These are phyloP conservation scores for Protomyctophum bolini DNA, from an alignment of 2,113 vertebrate genomes.

Conservation along the genomic window DNA sequence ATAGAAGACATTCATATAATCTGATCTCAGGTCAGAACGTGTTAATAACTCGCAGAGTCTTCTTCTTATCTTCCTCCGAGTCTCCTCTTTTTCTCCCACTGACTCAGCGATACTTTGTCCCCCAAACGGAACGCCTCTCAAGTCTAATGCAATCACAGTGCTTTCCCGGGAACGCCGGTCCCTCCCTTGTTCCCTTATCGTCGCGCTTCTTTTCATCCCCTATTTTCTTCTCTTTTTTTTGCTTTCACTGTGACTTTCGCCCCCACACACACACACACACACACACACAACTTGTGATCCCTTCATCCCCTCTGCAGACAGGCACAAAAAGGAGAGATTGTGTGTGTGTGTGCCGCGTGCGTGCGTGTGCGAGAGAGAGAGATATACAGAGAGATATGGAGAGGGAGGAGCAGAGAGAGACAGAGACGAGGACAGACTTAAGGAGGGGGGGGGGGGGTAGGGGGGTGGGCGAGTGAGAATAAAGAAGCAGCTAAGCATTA, in stretches of 20 bases:
- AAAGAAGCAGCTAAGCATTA: constrained; percentile 39
- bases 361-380: neutral
- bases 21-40: too few relatives aligned
- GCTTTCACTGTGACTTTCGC: constrained; percentile 7
- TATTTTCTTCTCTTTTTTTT: neutral
- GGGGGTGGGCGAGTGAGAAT: neutral
- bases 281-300: neutral
- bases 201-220: neutral
- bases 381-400: neutral
- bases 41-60: neutral
- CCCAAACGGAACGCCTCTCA: constrained; percentile 12
- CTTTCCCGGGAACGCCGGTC: constrained; percentile 3
- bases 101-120: constrained; percentile 34
- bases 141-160: constrained; percentile 19
- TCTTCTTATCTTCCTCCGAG: constrained; percentile 6
- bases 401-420: neutral
- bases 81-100: constrained; percentile 6
- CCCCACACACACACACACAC: constrained; percentile 3
- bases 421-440: neutral
- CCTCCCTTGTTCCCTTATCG: constrained; percentile 5
- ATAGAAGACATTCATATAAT: too few relatives aligned
- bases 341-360: too few relatives aligned
- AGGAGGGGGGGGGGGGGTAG: neutral
- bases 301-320: constrained; percentile 20
- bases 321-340: neutral